Percentiles rank a stretch among this genome's conserved stretches.
Evolutionary conservation across 2,797 vertebrate genomes (phyloP).

Genomic region (Chromobotia macracanthus): DNA sequence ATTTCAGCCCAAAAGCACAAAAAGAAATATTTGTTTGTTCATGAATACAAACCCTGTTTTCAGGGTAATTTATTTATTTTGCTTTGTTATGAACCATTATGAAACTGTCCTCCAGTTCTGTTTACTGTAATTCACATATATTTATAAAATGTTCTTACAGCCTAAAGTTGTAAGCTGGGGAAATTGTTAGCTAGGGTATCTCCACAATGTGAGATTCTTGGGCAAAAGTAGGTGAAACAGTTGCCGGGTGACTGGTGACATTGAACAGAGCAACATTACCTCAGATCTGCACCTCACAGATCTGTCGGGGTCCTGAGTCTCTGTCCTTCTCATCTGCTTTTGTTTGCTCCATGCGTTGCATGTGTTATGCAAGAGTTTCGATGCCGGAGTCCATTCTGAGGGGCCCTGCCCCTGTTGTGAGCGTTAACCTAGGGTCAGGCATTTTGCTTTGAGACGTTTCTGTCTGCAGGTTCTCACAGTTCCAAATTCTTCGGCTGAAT

Average conservation of each 20-base stretch:
- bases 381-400: conserved; percentile 16
- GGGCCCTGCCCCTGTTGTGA: conserved; percentile 41
- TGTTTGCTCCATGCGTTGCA: background rate
- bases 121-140: no score
- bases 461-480: conserved; percentile 56
- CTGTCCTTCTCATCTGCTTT: conserved; percentile 12
- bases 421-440: conserved; percentile 44
- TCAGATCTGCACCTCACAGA: background rate
- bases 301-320: conserved; percentile 24
- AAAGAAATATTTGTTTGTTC: no score
- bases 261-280: conserved; percentile 41
- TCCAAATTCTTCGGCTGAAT: conserved; percentile 42
- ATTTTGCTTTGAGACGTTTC: conserved; percentile 41
- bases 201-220: conserved; percentile 47
- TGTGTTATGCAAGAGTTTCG: conserved; percentile 30
- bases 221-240: conserved; percentile 42
- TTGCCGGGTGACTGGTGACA: conserved; percentile 40
- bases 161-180: conserved; percentile 1
- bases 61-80: no score
- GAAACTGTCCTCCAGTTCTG: no score
- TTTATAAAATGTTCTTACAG: no score
- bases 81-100: no score
- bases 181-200: conserved; percentile 24
- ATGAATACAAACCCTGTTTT: no score
- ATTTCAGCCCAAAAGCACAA: no score